phyloP scores from a whole-genome alignment of 2,797 vertebrate species.

The Tapera naevia region DNA sequence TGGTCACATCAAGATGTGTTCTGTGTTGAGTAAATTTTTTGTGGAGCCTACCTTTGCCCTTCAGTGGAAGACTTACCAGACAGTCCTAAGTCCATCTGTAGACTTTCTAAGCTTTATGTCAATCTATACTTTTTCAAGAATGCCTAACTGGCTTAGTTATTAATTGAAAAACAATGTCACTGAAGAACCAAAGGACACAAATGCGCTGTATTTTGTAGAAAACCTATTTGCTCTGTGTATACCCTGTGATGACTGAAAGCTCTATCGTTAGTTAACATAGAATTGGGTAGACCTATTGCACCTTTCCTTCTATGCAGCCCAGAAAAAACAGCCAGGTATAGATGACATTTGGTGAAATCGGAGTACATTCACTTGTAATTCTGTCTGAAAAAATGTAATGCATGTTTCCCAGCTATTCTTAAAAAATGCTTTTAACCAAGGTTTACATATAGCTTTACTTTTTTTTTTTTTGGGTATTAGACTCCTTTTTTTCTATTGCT shows the following conservation, averaged over 20 bases:
- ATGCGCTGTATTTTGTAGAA: not conserved
- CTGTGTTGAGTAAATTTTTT: not conserved
- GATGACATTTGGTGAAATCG: not conserved
- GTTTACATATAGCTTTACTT: not conserved
- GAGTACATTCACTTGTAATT: not conserved
- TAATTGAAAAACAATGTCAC: not conserved
- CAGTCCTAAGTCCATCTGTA: not conserved
- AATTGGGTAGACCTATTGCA: not conserved
- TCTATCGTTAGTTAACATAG: not conserved
- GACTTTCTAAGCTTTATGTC: not conserved
- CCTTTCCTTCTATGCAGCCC: fast-evolving
- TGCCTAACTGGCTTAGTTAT: not conserved
- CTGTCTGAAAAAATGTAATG: not conserved
- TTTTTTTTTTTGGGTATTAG: not conserved
- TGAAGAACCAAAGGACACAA: not conserved
- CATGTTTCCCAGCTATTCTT: not conserved
- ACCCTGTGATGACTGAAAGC: not conserved
- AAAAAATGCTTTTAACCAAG: not conserved
- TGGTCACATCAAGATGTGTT: not conserved
- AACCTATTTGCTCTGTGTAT: not conserved
- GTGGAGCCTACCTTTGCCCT: not conserved
- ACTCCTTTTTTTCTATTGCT: not conserved
- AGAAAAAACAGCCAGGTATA: not conserved
- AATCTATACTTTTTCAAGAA: not conserved
- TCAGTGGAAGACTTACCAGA: not conserved